A percentile compares a stretch with the other conserved stretches of the same genome.
These are phyloP conservation scores for Mesochorus sp. DNA, from an alignment of 2,888 invertebrate genomes.

Conservation along the genomic window DNA sequence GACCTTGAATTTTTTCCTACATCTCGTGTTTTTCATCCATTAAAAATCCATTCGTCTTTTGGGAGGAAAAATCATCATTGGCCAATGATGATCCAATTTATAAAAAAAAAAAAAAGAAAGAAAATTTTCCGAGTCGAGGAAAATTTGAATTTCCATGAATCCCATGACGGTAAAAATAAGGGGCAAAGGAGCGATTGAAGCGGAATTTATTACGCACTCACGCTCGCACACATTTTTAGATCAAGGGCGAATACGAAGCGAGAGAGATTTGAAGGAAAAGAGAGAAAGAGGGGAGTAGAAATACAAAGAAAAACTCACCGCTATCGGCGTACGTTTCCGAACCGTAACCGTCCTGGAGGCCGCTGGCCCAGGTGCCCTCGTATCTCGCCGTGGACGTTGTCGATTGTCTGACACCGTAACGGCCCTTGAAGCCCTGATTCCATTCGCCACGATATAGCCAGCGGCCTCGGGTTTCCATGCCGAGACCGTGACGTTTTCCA, in stretches of 20 bases:
- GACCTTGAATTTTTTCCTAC: conserved; percentile 32
- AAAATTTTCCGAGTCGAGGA: neutral
- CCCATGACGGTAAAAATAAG: neutral
- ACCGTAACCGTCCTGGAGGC: conserved; percentile 99
- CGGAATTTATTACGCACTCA: conserved; percentile 28
- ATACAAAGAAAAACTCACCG: conserved; percentile 86
- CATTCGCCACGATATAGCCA: conserved; percentile 99
- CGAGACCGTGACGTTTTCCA: conserved; percentile 98
- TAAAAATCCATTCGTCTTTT: conserved; percentile 14
- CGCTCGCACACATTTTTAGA: conserved; percentile 46
- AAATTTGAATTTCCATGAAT: conserved; percentile 15
- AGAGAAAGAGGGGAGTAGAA: neutral
- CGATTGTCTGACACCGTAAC: conserved; percentile 98
- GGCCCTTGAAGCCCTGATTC: conserved; percentile 99
- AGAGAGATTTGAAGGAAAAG: neutral
- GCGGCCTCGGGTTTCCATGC: conserved; percentile 97
- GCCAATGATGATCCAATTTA: conserved; percentile 35
- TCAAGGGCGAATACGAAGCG: conserved; percentile 44
- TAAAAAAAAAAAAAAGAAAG: conserved; percentile 5
- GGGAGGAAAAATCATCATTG: conserved; percentile 13
- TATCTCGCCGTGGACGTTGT: conserved; percentile 97
- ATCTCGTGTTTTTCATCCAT: neutral
- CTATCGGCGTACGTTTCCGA: conserved; percentile 99
- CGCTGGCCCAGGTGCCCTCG: conserved; percentile 99
- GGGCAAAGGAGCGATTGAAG: neutral